These are phyloP conservation scores for Nipponia nippon DNA, from an alignment of 2,113 vertebrate species.

Conservation along the genomic window DNA sequence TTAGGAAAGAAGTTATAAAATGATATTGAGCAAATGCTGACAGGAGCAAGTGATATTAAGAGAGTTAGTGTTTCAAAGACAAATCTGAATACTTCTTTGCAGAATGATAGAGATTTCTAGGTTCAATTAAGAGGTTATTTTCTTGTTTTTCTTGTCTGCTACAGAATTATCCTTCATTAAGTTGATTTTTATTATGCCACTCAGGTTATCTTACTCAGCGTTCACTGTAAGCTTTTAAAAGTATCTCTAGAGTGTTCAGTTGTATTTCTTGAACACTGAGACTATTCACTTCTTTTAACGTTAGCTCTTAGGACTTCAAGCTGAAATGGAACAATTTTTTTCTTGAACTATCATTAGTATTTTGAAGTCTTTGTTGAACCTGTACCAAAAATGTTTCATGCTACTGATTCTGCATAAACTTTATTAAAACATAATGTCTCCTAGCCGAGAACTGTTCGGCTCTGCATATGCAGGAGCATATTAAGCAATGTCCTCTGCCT, in stretches of 20 bases:
- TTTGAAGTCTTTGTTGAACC: background rate
- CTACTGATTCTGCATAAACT: background rate
- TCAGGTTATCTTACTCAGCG: background rate
- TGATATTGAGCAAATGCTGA: background rate
- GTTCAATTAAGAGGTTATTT: background rate
- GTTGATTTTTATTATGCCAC: background rate
- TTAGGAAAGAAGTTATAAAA: background rate
- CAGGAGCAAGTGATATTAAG: background rate
- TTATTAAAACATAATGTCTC: background rate
- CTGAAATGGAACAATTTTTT: background rate
- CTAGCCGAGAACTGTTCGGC: background rate
- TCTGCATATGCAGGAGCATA: background rate
- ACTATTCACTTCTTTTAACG: background rate
- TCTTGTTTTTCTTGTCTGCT: background rate
- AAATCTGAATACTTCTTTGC: background rate
- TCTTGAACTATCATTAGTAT: background rate
- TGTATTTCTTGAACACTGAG: background rate
- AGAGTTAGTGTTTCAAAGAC: background rate
- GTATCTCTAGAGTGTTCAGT: background rate
- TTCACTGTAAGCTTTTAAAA: background rate
- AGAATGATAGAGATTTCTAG: background rate
- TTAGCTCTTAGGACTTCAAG: background rate
- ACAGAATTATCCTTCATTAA: background rate
- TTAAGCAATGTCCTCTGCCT: background rate
- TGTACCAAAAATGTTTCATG: background rate